Conservation (phyloP, 30 jellyfish, hydroid and myxozoan species). For the Turritopsis dohrnii region DNA sequence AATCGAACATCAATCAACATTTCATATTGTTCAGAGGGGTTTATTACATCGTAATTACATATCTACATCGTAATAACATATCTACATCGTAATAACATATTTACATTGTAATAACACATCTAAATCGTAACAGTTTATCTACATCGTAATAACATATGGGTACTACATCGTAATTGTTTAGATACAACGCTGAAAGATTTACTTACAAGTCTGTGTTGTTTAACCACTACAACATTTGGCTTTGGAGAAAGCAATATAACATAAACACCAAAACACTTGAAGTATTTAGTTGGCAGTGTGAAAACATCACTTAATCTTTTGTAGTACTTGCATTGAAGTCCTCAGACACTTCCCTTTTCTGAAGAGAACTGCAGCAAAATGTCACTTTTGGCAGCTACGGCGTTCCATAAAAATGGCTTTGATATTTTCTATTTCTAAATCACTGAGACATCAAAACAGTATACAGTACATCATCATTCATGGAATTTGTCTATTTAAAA, state of each 20-base stretch:
- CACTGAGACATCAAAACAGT: no score
- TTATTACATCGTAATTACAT: no score
- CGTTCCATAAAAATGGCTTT: no score
- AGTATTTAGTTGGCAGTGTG: background rate
- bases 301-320: background rate
- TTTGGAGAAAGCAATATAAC: background rate
- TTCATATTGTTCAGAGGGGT: no score
- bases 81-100: no score
- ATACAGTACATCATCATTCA: no score
- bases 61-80: no score
- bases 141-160: background rate
- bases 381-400: background rate
- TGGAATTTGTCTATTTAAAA: no score
- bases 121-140: background rate
- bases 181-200: background rate
- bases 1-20: no score
- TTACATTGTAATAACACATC: no score
- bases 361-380: background rate
- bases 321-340: background rate
- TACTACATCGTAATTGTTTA: background rate
- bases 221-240: background rate
- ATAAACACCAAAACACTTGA: background rate
- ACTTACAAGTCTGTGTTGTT: background rate
- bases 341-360: background rate
- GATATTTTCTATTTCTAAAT: no score